These are phyloP conservation scores for Tamandua tetradactyla DNA, from an alignment of 2,797 vertebrate species.

Conservation along the genomic window DNA sequence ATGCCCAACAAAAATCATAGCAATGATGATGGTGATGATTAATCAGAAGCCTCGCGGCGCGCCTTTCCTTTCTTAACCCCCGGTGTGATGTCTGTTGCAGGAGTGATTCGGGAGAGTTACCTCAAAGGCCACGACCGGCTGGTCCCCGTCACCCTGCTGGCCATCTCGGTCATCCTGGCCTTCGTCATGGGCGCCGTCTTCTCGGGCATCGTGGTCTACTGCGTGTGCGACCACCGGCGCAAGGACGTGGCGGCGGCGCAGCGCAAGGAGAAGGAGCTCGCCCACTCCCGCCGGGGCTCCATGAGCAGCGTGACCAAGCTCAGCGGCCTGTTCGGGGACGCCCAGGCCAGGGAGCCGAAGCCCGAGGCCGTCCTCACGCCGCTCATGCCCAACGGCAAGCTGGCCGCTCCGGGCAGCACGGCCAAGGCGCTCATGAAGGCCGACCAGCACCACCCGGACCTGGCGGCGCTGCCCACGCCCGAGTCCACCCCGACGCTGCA, in stretches of 20 bases:
- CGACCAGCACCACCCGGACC: slow-evolving; percentile 97
- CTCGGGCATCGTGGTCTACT: slow-evolving; percentile 97
- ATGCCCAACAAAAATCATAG: background rate
- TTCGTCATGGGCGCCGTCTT: slow-evolving; percentile 98
- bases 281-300: slow-evolving; percentile 93
- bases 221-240: slow-evolving; percentile 96
- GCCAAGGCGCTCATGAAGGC: slow-evolving; percentile 97
- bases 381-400: slow-evolving; percentile 96
- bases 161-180: slow-evolving; percentile 97
- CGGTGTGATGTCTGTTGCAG: slow-evolving; percentile 89
- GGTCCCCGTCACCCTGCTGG: slow-evolving; percentile 96
- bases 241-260: slow-evolving; percentile 90
- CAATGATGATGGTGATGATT: too few relatives aligned
- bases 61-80: slow-evolving; percentile 68
- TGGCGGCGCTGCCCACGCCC: slow-evolving; percentile 95
- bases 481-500: slow-evolving; percentile 97
- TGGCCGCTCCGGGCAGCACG: slow-evolving; percentile 89
- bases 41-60: background rate
- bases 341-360: slow-evolving; percentile 95
- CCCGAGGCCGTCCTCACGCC: slow-evolving; percentile 96
- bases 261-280: slow-evolving; percentile 91
- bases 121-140: slow-evolving; percentile 97
- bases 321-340: slow-evolving; percentile 94
- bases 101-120: slow-evolving; percentile 98
- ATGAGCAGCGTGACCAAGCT: slow-evolving; percentile 99